Conservation (phyloP, 2,888 invertebrate species). For the Cantharis rufa region DNA sequence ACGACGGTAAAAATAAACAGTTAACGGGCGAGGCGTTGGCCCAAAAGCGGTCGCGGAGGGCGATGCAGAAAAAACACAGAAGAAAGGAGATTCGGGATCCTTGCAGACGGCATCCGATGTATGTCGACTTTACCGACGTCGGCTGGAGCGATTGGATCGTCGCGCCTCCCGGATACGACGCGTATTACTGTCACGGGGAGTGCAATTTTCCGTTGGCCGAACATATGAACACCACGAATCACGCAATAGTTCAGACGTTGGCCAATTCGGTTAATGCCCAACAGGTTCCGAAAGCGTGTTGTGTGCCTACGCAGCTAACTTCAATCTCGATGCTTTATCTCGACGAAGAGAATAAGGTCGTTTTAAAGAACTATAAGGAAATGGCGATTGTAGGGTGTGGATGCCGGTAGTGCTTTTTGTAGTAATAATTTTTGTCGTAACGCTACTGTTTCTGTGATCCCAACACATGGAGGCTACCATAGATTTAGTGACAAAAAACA, state of each 20-base stretch:
- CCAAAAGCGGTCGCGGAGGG: slow-evolving; percentile 54
- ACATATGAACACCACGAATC: slow-evolving; percentile 95
- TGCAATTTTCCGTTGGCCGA: slow-evolving; percentile 93
- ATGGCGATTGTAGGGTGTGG: slow-evolving; percentile 99
- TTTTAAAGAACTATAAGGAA: slow-evolving; percentile 97
- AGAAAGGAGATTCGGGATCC: slow-evolving; percentile 75
- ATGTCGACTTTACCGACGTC: slow-evolving; percentile 94
- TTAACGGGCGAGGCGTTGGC: slow-evolving; percentile 55
- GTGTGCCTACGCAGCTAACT: slow-evolving; percentile 93
- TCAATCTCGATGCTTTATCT: slow-evolving; percentile 96
- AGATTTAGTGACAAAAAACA: slow-evolving; percentile 19
- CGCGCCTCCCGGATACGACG: slow-evolving; percentile 94
- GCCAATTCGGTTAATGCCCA: slow-evolving; percentile 92
- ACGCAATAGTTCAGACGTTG: slow-evolving; percentile 96
- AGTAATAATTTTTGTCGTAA: slow-evolving; percentile 7
- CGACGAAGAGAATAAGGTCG: slow-evolving; percentile 93
- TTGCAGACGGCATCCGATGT: slow-evolving; percentile 87
- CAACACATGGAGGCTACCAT: slow-evolving; percentile 33
- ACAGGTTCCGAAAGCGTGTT: slow-evolving; percentile 92
- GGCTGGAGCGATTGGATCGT: slow-evolving; percentile 99
- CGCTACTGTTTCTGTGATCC: slow-evolving; percentile 30
- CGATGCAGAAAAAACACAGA: slow-evolving; percentile 64
- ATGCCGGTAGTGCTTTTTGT: slow-evolving; percentile 72
- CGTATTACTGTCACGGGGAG: slow-evolving; percentile 93
- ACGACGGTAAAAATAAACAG: slow-evolving; percentile 69